Conservation (phyloP, 2,113 vertebrate genomes). For the Albula glossodonta region DNA sequence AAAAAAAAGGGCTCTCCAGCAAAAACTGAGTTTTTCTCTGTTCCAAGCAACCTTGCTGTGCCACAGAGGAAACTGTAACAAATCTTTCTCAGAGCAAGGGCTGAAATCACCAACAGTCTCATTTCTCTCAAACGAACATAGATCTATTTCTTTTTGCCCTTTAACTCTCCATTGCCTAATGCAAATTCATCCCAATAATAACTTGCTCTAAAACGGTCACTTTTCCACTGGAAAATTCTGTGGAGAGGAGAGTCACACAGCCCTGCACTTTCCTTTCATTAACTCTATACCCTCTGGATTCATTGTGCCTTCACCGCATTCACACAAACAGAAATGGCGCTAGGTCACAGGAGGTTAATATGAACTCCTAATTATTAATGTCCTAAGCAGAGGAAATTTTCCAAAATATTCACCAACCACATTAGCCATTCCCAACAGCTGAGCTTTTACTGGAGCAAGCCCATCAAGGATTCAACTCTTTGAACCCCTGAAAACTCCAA, state of each 20-base stretch:
- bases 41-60: background rate
- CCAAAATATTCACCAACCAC: background rate
- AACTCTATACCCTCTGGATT: background rate
- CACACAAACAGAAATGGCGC: background rate
- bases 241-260: background rate
- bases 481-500: background rate
- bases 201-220: background rate
- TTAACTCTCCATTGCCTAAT: background rate
- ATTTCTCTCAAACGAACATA: background rate
- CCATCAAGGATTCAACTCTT: background rate
- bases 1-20: background rate
- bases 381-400: background rate
- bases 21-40: background rate
- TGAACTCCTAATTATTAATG: background rate
- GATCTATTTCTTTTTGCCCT: background rate
- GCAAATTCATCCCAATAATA: background rate
- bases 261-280: background rate
- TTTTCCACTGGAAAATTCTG: background rate
- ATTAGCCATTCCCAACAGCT: background rate
- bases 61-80: background rate
- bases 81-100: background rate
- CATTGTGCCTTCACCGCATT: background rate
- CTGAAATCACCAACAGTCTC: background rate
- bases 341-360: background rate
- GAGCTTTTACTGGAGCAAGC: background rate